A percentile compares a stretch with the other conserved stretches of the same genome.
These are phyloP conservation scores for Atrichornis clamosus DNA, from an alignment of 2,113 vertebrate genomes.

Conservation along the genomic window DNA sequence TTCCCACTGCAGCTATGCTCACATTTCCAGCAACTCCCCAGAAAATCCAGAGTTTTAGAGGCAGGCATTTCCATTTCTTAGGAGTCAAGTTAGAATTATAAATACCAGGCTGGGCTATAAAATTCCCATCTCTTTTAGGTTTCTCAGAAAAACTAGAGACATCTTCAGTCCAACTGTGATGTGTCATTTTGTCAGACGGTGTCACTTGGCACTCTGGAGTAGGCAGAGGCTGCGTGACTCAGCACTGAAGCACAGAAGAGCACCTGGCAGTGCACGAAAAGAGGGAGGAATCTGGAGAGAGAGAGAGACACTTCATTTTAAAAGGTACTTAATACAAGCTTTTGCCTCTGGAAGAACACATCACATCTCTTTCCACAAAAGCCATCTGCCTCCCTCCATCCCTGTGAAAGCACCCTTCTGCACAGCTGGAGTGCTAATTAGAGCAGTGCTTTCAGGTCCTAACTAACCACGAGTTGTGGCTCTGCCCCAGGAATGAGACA, in stretches of 20 bases:
- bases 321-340: not conserved
- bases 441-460: not conserved
- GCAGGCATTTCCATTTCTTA: not conserved
- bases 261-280: not conserved
- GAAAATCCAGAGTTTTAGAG: not conserved
- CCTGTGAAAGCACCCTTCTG: not conserved
- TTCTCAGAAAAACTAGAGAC: not conserved
- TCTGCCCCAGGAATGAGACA: not conserved
- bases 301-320: not conserved
- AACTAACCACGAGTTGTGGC: not conserved
- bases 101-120: not conserved
- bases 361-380: not conserved
- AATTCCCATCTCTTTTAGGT: not conserved
- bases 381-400: not conserved
- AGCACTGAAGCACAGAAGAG: not conserved
- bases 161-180: not conserved
- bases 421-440: not conserved
- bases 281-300: not conserved
- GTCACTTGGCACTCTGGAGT: not conserved
- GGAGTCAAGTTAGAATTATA: not conserved
- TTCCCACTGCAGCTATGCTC: not conserved
- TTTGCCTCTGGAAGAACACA: not conserved
- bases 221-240: not conserved
- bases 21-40: not conserved
- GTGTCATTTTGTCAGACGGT: constrained; percentile 22